Base-by-base conservation (phyloP, 1,140 invertebrate genomes). In the Charaxes varanes region DNA sequence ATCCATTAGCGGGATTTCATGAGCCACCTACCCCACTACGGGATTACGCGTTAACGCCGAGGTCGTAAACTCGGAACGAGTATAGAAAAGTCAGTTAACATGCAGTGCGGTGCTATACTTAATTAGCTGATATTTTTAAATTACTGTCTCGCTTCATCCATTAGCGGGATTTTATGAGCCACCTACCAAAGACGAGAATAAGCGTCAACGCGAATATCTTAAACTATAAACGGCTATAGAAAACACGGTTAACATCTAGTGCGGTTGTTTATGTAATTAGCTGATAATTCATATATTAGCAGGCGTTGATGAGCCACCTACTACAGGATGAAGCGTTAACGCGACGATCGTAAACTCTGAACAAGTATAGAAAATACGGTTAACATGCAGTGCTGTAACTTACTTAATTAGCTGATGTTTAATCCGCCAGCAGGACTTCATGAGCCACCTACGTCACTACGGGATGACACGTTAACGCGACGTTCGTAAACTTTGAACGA, bases 1-100 rank as follows among this genome's bases (percentile, higher is more conserved):
- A 67, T 78, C 73, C 73, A 78, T 78, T 78, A 78, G 70, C 61
- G 56, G 49, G 63, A 71, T 73, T 77, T 77, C 62, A 68, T 61
- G 62, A 69, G 66, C 55, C 49, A 56, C 58, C 45, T 57, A 59
- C 57, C 52, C n/a, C n/a, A n/a, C n/a, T n/a, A n/a, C n/a, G 58
- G 57, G 55, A 62, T 68, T 63, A 57, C 53, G 54, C 64, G 60
- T 68, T 63, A 71, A 70, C 52, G 51, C 54, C 57, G 41, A 51
- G 52, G 55, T 54, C 58, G 56, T 72, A 69, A 69, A 72, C 37
- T 33, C 58, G 61, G 48, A 52, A 55, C 62, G 51, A 51, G 46
- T 13, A 36, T 31, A 10, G 10, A 28, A 16, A 28, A 28, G 5
- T 14, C 27, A 4, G 27, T 28, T 28, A 28, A 14, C 15, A n/a